Evolutionary conservation across 2,113 vertebrate species (phyloP), one percentile per base, ranked within the genome.

Genomic region (Condylura cristata): DNA sequence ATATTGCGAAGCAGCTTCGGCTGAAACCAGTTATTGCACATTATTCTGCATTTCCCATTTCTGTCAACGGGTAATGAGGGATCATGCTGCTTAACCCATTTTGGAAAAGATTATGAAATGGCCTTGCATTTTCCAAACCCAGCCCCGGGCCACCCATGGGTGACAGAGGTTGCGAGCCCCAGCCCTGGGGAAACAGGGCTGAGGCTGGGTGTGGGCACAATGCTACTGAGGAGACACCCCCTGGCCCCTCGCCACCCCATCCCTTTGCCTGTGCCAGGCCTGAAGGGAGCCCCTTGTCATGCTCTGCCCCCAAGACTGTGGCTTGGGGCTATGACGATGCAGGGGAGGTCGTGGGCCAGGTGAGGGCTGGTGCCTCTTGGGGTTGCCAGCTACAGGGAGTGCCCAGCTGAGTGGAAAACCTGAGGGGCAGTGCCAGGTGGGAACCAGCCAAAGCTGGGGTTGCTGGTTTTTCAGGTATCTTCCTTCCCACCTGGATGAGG

Each of bases 31-130:
- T 96, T 88, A 90, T 24, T 75, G 71, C 82, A 37, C 70, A 39
- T 61, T 51, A 81, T 46, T 94, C 95, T 12, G 24, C 2, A 74
- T 91, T 94, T 96, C 20, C 56, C 60, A n/a, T 96, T 85, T 96
- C 83, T 8, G n/a, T 90, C 26, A 4, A 12, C 12, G 65, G 44
- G 90, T 71, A 86, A 86, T 28, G 76, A 93, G 91, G 44, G 75
- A 61, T 65, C 86, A 9, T 0, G 32, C 53, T 86, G 79, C 13
- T 95, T 17, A 58, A 53, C 48, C 75, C 58, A 9, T 56, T 87
- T 76, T 74, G 86, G 93, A 68, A 44, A 56, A 91, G 91, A 80
- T 58, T 37, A 24, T 22, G 76, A 89, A 78, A 58, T 17, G 76
- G 76, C 18, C 96, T 78, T 88, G 48, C 5, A 6, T 56, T 79